A percentile compares a stretch with the other conserved stretches of the same genome.
Evolutionary conservation across 2,113 vertebrate species (phyloP).

Genomic region (Pelecanoides urinatrix): DNA sequence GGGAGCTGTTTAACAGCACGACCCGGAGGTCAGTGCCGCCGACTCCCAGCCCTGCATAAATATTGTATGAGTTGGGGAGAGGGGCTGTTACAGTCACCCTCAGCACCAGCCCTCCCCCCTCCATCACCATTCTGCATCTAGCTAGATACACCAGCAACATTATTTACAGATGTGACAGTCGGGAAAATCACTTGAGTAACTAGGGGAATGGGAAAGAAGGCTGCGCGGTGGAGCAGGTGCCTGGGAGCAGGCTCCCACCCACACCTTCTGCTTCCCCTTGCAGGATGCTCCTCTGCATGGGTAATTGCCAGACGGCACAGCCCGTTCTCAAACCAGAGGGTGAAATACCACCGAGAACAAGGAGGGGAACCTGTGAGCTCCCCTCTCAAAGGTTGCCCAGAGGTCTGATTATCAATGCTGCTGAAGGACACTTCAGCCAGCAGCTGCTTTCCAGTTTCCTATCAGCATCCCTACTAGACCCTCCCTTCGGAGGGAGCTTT

Average conservation of each 20-base stretch:
- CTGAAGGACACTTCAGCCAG: neutral
- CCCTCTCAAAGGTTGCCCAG: neutral
- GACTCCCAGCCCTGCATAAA: constrained; percentile 85
- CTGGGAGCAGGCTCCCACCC: neutral
- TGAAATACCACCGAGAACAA: neutral
- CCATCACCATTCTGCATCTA: constrained; percentile 56
- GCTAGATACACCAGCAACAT: constrained; percentile 62
- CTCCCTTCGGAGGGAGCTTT: neutral
- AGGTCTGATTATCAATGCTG: neutral
- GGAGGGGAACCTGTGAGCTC: neutral
- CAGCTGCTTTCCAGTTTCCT: neutral
- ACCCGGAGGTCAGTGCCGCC: constrained; percentile 82
- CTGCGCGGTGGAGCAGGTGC: neutral
- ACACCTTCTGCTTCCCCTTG: neutral
- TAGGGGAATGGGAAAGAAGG: constrained; percentile 52
- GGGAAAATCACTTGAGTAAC: constrained; percentile 67
- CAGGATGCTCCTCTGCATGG: neutral
- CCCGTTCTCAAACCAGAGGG: neutral
- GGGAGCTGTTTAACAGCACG: constrained; percentile 87
- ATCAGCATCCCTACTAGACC: neutral
- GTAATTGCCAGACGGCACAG: rapidly evolving
- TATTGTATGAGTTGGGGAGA: constrained; percentile 82
- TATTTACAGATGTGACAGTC: constrained; percentile 74
- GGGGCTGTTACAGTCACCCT: constrained; percentile 40
- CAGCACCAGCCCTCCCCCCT: constrained; percentile 42